Conservation (phyloP, 2,888 invertebrate species). For the Caenorhabditis virilis region DNA sequence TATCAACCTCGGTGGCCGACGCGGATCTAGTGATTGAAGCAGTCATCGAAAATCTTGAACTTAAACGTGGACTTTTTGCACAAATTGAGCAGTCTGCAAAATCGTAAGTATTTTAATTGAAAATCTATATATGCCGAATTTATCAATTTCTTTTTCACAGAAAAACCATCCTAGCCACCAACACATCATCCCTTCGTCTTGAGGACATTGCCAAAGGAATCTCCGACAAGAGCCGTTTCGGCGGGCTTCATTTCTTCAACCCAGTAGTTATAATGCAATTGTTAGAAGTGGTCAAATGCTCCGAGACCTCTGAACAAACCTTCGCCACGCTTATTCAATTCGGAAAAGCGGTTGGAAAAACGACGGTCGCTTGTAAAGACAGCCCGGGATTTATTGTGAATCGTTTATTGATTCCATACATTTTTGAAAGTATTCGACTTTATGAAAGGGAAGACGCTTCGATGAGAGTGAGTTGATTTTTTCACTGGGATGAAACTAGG, state of each 20-base stretch:
- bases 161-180: constrained; percentile 82
- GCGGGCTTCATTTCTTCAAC: constrained; percentile 90
- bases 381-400: constrained; percentile 93
- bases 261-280: constrained; percentile 88
- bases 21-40: constrained; percentile 79
- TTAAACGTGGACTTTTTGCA: constrained; percentile 80
- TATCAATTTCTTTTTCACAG: background rate
- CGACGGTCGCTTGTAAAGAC: constrained; percentile 85
- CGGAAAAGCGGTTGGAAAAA: constrained; percentile 83
- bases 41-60: constrained; percentile 81
- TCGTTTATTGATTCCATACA: constrained; percentile 82
- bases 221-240: constrained; percentile 75
- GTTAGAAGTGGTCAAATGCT: constrained; percentile 79
- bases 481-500: background rate
- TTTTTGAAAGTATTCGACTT: constrained; percentile 81
- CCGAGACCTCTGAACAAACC: constrained; percentile 80
- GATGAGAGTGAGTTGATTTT: too few species aligned
- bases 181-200: constrained; percentile 86
- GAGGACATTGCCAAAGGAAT: constrained; percentile 80
- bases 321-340: constrained; percentile 78
- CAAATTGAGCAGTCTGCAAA: constrained; percentile 74
- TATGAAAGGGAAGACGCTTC: constrained; percentile 71
- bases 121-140: background rate
- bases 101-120: background rate
- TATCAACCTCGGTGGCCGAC: constrained; percentile 75